phyloP scores from a whole-genome alignment of 2,888 invertebrate genomes.

The Cosmia pyralina region DNA sequence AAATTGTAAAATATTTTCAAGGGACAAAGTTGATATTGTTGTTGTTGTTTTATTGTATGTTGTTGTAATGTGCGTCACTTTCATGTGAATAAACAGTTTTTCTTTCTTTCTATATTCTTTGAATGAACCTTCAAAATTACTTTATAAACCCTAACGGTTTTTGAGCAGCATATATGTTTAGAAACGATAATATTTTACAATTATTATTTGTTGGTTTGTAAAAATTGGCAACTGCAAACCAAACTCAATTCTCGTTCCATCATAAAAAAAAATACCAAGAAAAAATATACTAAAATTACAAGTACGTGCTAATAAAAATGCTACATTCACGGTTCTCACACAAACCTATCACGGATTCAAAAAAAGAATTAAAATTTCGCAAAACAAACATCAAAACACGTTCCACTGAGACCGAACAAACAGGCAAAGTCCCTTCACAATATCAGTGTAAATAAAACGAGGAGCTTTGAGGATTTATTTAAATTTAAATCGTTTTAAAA shows the following conservation, averaged over 20 bases:
- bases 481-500: slow-evolving; percentile 69
- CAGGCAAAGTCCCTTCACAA: slow-evolving; percentile 54
- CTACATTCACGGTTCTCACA: slow-evolving; percentile 24
- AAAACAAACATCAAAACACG: slow-evolving; percentile 53
- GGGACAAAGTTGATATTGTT: background rate
- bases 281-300: background rate
- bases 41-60: no score
- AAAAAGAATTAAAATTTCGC: slow-evolving; percentile 50
- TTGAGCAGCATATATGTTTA: background rate
- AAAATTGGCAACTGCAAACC: background rate
- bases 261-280: background rate
- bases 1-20: no score
- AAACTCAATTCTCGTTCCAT: background rate
- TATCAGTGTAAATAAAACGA: slow-evolving; percentile 64
- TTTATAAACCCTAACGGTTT: background rate
- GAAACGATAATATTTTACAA: background rate
- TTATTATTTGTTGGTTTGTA: background rate
- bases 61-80: no score
- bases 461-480: slow-evolving; percentile 69
- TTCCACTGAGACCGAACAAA: slow-evolving; percentile 58
- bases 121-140: no score
- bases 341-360: slow-evolving; percentile 18
- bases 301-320: slow-evolving; percentile 31
- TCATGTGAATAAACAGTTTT: no score
- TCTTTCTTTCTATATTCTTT: no score